Base-by-base conservation (phyloP, 2,113 vertebrate genomes). In the Aspiorhynchus laticeps region DNA sequence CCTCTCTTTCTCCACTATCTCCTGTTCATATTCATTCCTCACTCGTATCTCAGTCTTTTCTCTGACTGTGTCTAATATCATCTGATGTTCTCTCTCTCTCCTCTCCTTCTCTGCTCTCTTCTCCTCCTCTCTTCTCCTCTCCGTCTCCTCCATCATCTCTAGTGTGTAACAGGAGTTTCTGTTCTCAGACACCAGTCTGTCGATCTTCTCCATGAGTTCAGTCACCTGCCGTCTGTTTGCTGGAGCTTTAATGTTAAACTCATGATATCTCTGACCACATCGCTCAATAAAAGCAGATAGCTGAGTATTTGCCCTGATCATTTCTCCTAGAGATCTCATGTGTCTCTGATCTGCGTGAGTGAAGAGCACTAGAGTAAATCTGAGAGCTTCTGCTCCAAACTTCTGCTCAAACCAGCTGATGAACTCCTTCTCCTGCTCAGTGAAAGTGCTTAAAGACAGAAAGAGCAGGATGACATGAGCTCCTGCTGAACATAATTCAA, bases 241-340 rank as follows among this genome's bases (percentile, higher is more conserved):
- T 86, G 78, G 67, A 75, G 24, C 63, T 80, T 78, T 78, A 71
- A 33, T 43, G 67, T 59, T 78, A 59, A 73, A 71, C n/a, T 63
- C 61, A 63, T 12, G 61, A 63, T 63, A 63, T 63, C 61, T 63
- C 61, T 11, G 61, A 26, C 61, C 61, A 26, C 61, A 63, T 63
- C n/a, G 61, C 10, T 12, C 24, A 63, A 63, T 63, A 26, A 63
- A 63, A 9, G 3, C 61, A 63, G 61, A 26, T 43, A 43, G 9
- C 12, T 63, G 59, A n/a, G 21, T 0, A n/a, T 63, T 63, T 63
- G 6, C 59, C 59, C 21, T 63, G 59, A 63, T 63, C 19, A 63
- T 15, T 24, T 63, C 59, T 63, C 21, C 59, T 63, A 63, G 59
- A 26, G 59, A 8, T n/a, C 59, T 63, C 59, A 63, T 63, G 59